Percentiles rank a stretch among this genome's conserved stretches.
phyloP scores from a whole-genome alignment of 1,140 invertebrate genomes.

The Trichogramma pretiosum region DNA sequence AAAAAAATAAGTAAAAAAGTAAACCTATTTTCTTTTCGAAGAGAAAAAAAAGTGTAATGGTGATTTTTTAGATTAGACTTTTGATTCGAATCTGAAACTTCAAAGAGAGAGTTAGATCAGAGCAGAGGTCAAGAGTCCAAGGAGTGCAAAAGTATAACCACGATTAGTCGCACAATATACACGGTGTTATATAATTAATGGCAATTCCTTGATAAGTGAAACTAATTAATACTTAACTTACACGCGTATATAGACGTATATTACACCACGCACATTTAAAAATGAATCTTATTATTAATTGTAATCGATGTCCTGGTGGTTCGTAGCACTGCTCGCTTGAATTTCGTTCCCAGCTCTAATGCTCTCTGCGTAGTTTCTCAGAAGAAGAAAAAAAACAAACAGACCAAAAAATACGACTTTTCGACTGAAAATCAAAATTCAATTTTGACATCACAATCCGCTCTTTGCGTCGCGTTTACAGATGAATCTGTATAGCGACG shows the following conservation, averaged over 20 bases:
- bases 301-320: not conserved
- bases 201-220: not conserved
- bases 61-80: no score
- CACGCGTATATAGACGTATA: slow-evolving; percentile 10
- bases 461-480: no score
- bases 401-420: not conserved
- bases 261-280: slow-evolving; percentile 12
- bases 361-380: no score
- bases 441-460: no score
- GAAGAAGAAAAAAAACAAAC: slow-evolving; percentile 1
- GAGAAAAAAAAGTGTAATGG: no score
- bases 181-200: no score
- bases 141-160: not conserved
- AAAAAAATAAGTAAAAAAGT: no score
- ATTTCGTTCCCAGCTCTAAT: no score
- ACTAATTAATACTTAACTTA: slow-evolving; percentile 4
- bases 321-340: not conserved
- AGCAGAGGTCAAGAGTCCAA: not conserved
- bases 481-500: no score
- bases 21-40: no score
- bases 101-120: not conserved
- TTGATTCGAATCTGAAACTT: no score
- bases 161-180: slow-evolving; percentile 18
- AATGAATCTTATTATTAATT: no score
- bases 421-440: slow-evolving; percentile 16